Evolutionary conservation across 2,113 vertebrate species (phyloP).

Genomic region (Hipposideros armiger): DNA sequence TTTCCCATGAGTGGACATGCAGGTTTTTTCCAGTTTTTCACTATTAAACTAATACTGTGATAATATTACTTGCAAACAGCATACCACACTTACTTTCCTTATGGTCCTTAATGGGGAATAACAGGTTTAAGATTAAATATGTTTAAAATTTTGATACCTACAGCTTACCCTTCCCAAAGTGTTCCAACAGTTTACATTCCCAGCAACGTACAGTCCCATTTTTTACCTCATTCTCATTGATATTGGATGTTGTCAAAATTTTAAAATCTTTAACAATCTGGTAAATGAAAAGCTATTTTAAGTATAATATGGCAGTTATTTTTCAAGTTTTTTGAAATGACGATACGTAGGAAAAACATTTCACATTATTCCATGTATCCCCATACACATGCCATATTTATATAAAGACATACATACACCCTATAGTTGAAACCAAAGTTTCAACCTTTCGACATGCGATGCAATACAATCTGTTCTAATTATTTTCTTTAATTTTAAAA

Average conservation of each 20-base stretch:
- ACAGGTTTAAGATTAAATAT: not conserved
- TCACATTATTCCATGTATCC: not conserved
- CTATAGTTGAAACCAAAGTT: not conserved
- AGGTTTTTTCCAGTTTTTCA: not conserved
- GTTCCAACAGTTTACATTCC: not conserved
- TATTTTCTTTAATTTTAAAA: slow-evolving; percentile 38
- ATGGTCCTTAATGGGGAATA: not conserved
- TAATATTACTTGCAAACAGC: not conserved
- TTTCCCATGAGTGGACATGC: not conserved
- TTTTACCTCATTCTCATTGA: not conserved
- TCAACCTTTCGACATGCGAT: not conserved
- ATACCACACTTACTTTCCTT: not conserved
- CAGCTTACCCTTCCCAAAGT: not conserved
- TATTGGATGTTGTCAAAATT: not conserved
- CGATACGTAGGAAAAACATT: not conserved
- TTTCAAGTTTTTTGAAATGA: slow-evolving; percentile 27
- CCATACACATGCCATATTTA: not conserved
- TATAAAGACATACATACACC: not conserved
- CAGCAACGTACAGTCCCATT: not conserved
- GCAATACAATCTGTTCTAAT: not conserved
- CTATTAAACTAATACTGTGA: not conserved
- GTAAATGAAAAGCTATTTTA: not conserved
- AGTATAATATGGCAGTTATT: not conserved
- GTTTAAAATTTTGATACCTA: slow-evolving; percentile 17
- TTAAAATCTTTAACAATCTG: not conserved